Conservation (phyloP, 2,888 invertebrate species). For the Chymomyza fuscimana region DNA sequence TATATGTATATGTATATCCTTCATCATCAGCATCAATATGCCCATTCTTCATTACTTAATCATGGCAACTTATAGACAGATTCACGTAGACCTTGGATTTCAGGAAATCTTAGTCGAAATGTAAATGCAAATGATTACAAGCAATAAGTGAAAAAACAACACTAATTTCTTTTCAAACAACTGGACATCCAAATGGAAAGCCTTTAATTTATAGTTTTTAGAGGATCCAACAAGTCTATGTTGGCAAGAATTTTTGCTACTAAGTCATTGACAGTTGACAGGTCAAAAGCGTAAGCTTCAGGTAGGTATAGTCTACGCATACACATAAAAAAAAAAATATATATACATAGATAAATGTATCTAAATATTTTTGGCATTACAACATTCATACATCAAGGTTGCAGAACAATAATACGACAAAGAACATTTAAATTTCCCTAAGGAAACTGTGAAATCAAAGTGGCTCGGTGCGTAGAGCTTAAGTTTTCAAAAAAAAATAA, state of each 20-base stretch:
- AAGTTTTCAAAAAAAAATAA: slow-evolving; percentile 43
- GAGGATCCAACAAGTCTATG: neutral
- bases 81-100: neutral
- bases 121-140: neutral
- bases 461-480: slow-evolving; percentile 20
- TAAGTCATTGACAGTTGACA: slow-evolving; percentile 60
- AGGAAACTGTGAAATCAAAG: slow-evolving; percentile 64
- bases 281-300: slow-evolving; percentile 71
- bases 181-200: neutral
- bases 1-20: slow-evolving; percentile 27
- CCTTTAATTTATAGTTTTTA: neutral
- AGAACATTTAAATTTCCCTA: slow-evolving; percentile 29
- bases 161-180: neutral
- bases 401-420: slow-evolving; percentile 50
- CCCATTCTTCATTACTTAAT: slow-evolving; percentile 12
- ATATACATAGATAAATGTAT: slow-evolving; percentile 47
- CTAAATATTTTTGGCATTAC: slow-evolving; percentile 70
- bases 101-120: neutral
- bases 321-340: slow-evolving; percentile 54
- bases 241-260: slow-evolving; percentile 41
- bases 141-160: neutral
- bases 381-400: slow-evolving; percentile 47
- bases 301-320: slow-evolving; percentile 44
- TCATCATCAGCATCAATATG: slow-evolving; percentile 31
- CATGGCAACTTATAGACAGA: neutral